These are phyloP conservation scores for Diploscapter pachys DNA, from an alignment of 1,140 invertebrate genomes.

Conservation along the genomic window DNA sequence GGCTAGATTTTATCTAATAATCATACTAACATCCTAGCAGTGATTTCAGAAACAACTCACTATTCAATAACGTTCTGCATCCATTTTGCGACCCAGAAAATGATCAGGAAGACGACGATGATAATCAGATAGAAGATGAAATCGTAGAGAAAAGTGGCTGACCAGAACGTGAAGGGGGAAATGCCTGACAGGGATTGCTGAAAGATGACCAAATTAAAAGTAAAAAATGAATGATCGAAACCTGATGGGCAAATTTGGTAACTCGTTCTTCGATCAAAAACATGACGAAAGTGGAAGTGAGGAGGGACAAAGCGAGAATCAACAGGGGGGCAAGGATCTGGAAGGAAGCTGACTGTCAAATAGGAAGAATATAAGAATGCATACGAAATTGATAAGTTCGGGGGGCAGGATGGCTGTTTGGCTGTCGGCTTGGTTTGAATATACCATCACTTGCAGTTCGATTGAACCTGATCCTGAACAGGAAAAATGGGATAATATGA, in stretches of 20 bases:
- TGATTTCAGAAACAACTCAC: conserved; percentile 1
- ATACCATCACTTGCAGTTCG: no score
- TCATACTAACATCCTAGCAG: no score
- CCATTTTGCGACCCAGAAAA: conserved; percentile 26
- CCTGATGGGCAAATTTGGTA: conserved; percentile 34
- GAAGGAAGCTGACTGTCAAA: no score
- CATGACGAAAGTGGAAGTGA: conserved; percentile 38
- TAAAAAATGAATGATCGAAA: conserved; percentile 10
- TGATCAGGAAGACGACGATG: conserved; percentile 12
- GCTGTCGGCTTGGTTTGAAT: neutral
- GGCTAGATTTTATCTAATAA: no score
- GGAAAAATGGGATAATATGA: no score
- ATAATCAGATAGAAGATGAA: conserved; percentile 23
- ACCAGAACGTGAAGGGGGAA: conserved; percentile 27
- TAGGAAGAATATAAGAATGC: no score
- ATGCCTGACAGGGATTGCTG: conserved; percentile 37
- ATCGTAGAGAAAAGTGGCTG: conserved; percentile 27
- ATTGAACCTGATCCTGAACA: no score
- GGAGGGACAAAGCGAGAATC: conserved; percentile 23
- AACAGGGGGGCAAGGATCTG: conserved; percentile 18
- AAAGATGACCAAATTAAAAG: conserved; percentile 1
- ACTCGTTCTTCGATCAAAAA: conserved; percentile 32
- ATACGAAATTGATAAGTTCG: neutral
- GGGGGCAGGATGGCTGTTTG: neutral
- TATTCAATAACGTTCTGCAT: conserved; percentile 11